Base-by-base conservation (phyloP, 2,797 vertebrate genomes). In the Anomalospiza imberbis region DNA sequence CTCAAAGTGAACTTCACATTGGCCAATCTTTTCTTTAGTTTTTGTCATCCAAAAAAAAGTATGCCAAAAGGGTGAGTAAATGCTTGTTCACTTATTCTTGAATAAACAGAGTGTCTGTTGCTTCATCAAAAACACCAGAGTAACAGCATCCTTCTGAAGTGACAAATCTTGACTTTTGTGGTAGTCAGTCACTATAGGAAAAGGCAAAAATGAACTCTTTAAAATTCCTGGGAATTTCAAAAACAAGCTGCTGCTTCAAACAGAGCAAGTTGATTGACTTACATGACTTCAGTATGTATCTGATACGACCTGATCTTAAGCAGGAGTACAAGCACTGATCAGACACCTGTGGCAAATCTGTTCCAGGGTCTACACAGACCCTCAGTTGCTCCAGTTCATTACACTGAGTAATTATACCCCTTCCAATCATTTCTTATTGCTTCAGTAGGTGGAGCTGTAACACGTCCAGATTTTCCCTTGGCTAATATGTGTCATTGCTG, bases 361-460 rank as follows among this genome's bases (percentile, higher is more conserved):
- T 31, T 80, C 32, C 2, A 2, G 16, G 19, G 22, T 40, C 53
- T 66, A 28, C 38, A 25, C 5, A 66, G 18, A 29, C 15, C 29
- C 28, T 74, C 16, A 21, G 22, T 50, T 74, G 7, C 61, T 85
- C 10, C 20, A 51, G 47, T 54, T 89, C 38, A 15, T 66, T 26
- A 45, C 14, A 19, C 5, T 29, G 38, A 21, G 38, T 57, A 62
- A 65, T 87, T 53, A 57, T 10, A 55, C 54, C 42, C 38, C 62
- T 78, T 60, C 28, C 2, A 4, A 17, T 48, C 6, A 57, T 74
- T 88, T 77, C 72, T 72, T 48, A 40, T 78, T 60, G 15, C 17
- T 66, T 95, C 92, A 86, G 87, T 50, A 93, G 91, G 48, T 88
- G 85, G 76, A 95, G 91, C 54, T 89, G 66, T 81, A 78, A 78